These are phyloP conservation scores for Pseudachorutes palmiensis DNA, from an alignment of 1,140 invertebrate species.

Conservation along the genomic window DNA sequence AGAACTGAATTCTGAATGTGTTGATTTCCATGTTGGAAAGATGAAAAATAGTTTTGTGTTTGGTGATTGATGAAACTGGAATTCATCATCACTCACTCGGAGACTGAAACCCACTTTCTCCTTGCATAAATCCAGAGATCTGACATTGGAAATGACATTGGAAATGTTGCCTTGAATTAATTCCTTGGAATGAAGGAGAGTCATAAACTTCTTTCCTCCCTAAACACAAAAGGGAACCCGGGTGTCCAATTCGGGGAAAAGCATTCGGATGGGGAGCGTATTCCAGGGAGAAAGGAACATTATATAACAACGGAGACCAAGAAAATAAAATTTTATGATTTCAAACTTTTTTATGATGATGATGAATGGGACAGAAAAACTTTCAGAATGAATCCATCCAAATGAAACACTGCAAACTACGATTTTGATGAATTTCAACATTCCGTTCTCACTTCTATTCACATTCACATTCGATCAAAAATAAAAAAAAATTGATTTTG, in stretches of 20 bases:
- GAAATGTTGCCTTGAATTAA: too few species aligned
- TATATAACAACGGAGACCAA: not conserved
- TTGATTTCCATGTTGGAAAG: too few species aligned
- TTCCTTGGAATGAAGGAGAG: too few species aligned
- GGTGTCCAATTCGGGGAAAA: too few species aligned
- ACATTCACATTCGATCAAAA: not conserved
- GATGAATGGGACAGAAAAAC: not conserved
- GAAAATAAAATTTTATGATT: slow-evolving; percentile 37
- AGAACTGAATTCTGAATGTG: too few species aligned
- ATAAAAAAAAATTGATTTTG: not conserved
- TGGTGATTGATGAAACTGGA: not conserved
- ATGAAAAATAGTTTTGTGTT: too few species aligned
- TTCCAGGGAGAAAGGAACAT: not conserved
- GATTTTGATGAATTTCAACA: not conserved
- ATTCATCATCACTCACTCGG: not conserved
- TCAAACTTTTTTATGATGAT: slow-evolving; percentile 34
- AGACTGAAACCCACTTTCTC: not conserved
- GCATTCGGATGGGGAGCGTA: not conserved
- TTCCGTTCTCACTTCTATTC: not conserved
- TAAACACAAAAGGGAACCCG: not conserved
- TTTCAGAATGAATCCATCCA: too few species aligned
- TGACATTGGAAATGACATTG: too few species aligned
- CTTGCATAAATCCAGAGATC: too few species aligned
- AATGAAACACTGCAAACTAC: too few species aligned
- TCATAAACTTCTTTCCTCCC: too few species aligned